Evolutionary conservation across 2,888 invertebrate genomes (phyloP).

Genomic region (Sarcophaga carnaria): DNA sequence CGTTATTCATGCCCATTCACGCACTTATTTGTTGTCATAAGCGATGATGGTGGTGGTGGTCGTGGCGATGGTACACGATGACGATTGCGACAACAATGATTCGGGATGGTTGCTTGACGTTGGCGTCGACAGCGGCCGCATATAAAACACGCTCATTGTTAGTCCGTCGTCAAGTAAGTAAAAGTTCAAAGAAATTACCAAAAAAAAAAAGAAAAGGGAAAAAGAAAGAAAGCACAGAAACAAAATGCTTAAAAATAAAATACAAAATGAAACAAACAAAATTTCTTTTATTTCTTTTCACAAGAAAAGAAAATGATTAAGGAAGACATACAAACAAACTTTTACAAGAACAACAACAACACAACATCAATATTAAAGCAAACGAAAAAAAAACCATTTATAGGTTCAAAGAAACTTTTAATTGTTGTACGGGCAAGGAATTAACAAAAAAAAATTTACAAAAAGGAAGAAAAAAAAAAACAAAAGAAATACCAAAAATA

Average conservation of each 20-base stretch:
- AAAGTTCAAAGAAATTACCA: not conserved
- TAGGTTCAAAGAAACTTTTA: too few species aligned
- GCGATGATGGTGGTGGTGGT: slow-evolving; percentile 8
- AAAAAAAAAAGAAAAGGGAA: not conserved
- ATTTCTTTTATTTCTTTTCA: not conserved
- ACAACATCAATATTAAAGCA: too few species aligned
- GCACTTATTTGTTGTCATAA: slow-evolving; percentile 58
- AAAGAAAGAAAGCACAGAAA: not conserved
- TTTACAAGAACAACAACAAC: too few species aligned
- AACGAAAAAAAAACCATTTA: too few species aligned
- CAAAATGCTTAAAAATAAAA: not conserved
- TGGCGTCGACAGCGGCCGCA: slow-evolving; percentile 2
- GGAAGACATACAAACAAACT: not conserved
- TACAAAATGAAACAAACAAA: not conserved
- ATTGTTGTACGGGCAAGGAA: too few species aligned
- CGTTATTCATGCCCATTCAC: slow-evolving; percentile 45
- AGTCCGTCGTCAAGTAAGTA: not conserved
- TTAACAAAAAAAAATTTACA: slow-evolving; percentile 1
- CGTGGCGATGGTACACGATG: slow-evolving; percentile 5
- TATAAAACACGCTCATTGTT: not conserved
- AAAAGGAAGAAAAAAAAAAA: not conserved
- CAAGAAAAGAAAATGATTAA: not conserved
- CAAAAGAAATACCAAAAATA: slow-evolving; percentile 7
- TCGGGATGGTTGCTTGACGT: not conserved
- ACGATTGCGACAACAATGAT: slow-evolving; percentile 14